Conservation (phyloP, 2,797 vertebrate species). For the Tapirus indicus region DNA sequence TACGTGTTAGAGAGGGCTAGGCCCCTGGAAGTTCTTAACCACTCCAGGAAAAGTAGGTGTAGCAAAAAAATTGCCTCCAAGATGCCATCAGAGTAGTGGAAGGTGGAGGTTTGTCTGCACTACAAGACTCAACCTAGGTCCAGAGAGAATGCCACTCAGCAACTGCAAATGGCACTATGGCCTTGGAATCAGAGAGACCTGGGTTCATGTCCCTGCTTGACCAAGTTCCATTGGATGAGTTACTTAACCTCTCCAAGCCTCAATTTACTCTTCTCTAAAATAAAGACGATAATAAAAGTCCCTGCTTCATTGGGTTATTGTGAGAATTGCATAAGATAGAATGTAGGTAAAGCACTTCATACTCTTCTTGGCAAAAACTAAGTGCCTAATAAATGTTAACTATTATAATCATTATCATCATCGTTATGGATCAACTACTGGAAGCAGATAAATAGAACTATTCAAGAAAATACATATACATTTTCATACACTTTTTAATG, state of each 20-base stretch:
- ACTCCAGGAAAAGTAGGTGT: not conserved
- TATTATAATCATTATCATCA: not conserved
- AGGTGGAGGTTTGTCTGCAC: not conserved
- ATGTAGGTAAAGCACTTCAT: slow-evolving; percentile 15
- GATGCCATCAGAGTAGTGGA: not conserved
- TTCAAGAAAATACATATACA: slow-evolving; percentile 17
- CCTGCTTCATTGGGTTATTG: not conserved
- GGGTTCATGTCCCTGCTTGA: not conserved
- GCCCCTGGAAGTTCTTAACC: not conserved
- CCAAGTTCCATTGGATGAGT: not conserved
- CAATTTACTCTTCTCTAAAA: slow-evolving; percentile 43
- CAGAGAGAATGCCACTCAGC: not conserved
- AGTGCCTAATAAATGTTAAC: slow-evolving; percentile 11
- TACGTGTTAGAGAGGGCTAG: not conserved
- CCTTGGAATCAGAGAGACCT: not conserved
- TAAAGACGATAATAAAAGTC: slow-evolving; percentile 29
- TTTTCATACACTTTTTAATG: slow-evolving; percentile 25
- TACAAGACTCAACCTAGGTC: not conserved
- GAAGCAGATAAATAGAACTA: slow-evolving; percentile 46
- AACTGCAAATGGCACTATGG: not conserved
- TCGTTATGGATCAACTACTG: slow-evolving; percentile 32
- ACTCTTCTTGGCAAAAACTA: slow-evolving; percentile 50
- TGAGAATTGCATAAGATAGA: slow-evolving; percentile 32
- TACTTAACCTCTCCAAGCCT: slow-evolving; percentile 20
- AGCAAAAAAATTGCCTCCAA: not conserved